Conservation (phyloP, 2,797 vertebrate genomes). For the Schizopygopsis pylzovi region DNA sequence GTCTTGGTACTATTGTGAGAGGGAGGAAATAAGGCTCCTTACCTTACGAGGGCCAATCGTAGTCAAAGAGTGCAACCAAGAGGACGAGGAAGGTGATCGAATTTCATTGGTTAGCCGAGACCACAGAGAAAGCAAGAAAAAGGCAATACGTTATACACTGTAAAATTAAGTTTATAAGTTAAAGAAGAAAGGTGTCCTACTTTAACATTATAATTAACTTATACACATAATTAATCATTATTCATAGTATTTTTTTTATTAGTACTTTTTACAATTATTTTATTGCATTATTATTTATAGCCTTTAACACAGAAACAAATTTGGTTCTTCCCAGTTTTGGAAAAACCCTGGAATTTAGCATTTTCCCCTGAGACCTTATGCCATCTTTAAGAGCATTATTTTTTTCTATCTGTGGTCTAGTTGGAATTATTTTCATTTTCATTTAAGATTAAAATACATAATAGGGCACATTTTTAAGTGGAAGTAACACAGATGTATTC, state of each 20-base stretch:
- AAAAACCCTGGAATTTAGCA: constrained; percentile 55
- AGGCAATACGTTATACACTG: constrained; percentile 92
- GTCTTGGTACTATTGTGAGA: constrained; percentile 72
- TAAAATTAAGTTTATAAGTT: neutral
- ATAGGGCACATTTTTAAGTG: neutral
- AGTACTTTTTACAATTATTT: neutral
- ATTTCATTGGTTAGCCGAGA: constrained; percentile 43
- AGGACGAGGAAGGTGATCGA: constrained; percentile 30
- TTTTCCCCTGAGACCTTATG: constrained; percentile 36
- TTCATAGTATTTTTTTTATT: neutral
- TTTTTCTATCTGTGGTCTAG: neutral
- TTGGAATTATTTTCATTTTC: constrained; percentile 24
- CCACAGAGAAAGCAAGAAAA: constrained; percentile 63
- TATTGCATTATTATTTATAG: neutral
- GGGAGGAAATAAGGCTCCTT: constrained; percentile 92
- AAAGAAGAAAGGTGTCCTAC: neutral
- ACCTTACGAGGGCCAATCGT: constrained; percentile 97
- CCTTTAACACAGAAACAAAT: neutral
- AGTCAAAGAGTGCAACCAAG: constrained; percentile 72
- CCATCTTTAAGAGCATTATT: neutral
- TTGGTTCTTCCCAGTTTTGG: constrained; percentile 35
- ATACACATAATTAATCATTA: neutral
- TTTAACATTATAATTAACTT: neutral
- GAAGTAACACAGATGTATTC: constrained; percentile 1
- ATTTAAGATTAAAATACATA: constrained; percentile 12